These are phyloP conservation scores for Brachionus angularis DNA, from an alignment of 1,140 invertebrate species.

Conservation along the genomic window DNA sequence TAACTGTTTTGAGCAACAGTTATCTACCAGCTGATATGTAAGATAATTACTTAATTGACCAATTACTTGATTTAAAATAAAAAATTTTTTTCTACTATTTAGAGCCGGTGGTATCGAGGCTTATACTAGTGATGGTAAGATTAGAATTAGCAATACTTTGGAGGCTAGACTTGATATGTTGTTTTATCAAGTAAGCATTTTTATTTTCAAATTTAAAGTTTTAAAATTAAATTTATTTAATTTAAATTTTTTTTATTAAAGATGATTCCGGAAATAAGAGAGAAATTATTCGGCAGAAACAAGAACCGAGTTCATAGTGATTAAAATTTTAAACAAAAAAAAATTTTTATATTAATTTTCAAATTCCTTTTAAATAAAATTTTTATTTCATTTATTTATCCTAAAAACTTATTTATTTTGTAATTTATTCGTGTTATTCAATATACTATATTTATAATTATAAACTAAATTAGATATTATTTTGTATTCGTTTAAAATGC, in stretches of 20 bases:
- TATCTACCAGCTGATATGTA: slow-evolving; percentile 19
- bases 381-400: too few species aligned
- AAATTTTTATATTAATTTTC: slow-evolving; percentile 34
- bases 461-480: too few species aligned
- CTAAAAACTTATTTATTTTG: too few species aligned
- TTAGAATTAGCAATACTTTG: slow-evolving; percentile 33
- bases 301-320: slow-evolving; percentile 10
- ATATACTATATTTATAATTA: too few species aligned
- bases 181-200: slow-evolving; percentile 16
- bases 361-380: slow-evolving; percentile 10
- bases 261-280: slow-evolving; percentile 34
- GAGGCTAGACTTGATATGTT: slow-evolving; percentile 41
- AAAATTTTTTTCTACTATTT: slow-evolving; percentile 3
- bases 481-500: too few species aligned
- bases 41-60: neutral
- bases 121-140: slow-evolving; percentile 33
- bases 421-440: too few species aligned
- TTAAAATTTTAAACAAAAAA: neutral
- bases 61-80: too few species aligned
- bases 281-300: slow-evolving; percentile 19
- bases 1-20: neutral
- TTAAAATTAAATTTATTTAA: too few species aligned
- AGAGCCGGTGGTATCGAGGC: slow-evolving; percentile 43
- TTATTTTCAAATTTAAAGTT: too few species aligned
- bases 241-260: too few species aligned